These are phyloP conservation scores for Sitta carolinensis DNA, from an alignment of 2,797 vertebrate genomes.

Conservation along the genomic window DNA sequence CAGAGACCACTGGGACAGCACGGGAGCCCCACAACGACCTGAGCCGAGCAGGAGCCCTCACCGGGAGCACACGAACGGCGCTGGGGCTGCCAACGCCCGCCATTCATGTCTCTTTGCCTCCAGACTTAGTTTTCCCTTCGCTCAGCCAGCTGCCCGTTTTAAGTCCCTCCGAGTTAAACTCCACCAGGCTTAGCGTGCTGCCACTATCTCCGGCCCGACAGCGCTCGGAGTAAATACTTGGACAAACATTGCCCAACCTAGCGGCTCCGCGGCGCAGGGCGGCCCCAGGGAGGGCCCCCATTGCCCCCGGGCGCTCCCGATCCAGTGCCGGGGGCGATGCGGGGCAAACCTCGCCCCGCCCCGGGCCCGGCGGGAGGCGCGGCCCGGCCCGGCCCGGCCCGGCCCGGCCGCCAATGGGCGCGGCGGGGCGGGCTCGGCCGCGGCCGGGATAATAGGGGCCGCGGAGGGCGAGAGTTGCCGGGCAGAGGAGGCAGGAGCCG, in stretches of 20 bases:
- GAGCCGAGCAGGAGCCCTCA: too few relatives aligned
- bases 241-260: neutral
- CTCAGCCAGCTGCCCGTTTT: neutral
- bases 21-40: accelerated
- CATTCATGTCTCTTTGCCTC: too few relatives aligned
- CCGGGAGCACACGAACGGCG: accelerated
- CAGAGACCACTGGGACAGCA: accelerated
- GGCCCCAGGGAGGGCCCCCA: accelerated
- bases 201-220: neutral
- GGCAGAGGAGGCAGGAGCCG: accelerated
- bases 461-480: accelerated
- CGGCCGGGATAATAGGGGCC: neutral
- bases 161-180: neutral
- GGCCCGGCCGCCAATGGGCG: conserved; percentile 5
- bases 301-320: accelerated
- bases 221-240: neutral
- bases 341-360: too few relatives aligned
- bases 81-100: neutral
- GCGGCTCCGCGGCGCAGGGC: accelerated
- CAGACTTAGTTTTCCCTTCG: neutral
- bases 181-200: neutral
- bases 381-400: neutral
- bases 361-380: neutral
- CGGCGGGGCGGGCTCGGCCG: neutral
- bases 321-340: accelerated